Evolutionary conservation across 2,888 invertebrate genomes (phyloP), one percentile per base, ranked within the genome.

Genomic region (Lithophane ornitopus): DNA sequence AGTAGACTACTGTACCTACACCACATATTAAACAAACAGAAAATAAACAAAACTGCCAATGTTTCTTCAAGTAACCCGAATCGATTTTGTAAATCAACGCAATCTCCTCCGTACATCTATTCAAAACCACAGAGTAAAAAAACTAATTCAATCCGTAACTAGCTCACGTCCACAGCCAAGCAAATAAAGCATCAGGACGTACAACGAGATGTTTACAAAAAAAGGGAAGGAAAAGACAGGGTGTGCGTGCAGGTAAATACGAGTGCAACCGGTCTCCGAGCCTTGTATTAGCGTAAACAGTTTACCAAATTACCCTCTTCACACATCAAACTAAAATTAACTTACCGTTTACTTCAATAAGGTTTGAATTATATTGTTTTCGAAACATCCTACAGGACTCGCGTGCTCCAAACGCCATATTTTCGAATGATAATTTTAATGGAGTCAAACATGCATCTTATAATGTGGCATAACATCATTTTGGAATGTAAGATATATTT

Each of bases 171-270:
- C 85, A 66, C 71, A 77, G 52, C 52, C 87, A 82, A 84, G 82
- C 87, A 91, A 91, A 91, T 88, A 91, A 89, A 89, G 77, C 80
- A 84, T 82, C 65, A 84, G 67, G 81, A 78, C 75, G 71, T 62
- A 81, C 81, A 81, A 81, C 70, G 82, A 88, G 87, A 87, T 87
- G 83, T 86, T 90, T 86, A 86, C 68, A 72, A 85, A 85, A 88
- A 84, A 85, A 74, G 69, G 56, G 56, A 82, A 81, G 59, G 39
- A 76, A 78, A 84, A 81, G 76, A 82, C 69, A 65, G 77, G 82
- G 82, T 78, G 86, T 92, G 93, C 95, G 94, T 95, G 94, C 94
- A 92, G 93, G 92, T 94, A 95, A 94, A 93, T 90, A 89, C 90
- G 82, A 90, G 87, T 87, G 88, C 90, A 92, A 93, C 92, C 92